These are phyloP conservation scores for Clitarchus hookeri DNA, from an alignment of 2,888 invertebrate species.

Conservation along the genomic window DNA sequence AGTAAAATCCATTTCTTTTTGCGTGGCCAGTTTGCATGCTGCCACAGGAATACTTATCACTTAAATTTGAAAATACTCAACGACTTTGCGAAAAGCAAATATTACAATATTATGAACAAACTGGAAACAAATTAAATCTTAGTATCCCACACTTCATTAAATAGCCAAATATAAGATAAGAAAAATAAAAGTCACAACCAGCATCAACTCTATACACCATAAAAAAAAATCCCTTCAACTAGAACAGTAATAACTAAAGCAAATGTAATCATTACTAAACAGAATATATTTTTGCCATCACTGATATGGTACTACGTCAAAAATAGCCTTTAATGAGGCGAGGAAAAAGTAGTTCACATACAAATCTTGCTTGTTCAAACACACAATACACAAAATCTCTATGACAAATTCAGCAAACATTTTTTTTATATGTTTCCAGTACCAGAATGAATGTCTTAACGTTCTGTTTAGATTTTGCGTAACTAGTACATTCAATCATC, in stretches of 20 bases:
- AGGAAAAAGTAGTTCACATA: too few relatives aligned
- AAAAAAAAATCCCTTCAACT: too few relatives aligned
- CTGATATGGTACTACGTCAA: too few relatives aligned
- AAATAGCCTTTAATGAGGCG: too few relatives aligned
- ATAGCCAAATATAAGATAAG: neutral
- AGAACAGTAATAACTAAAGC: too few relatives aligned
- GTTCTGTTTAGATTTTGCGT: neutral
- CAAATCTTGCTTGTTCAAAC: too few relatives aligned
- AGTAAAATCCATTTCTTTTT: conserved; percentile 10
- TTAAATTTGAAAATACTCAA: neutral
- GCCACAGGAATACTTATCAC: neutral
- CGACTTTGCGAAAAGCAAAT: too few relatives aligned
- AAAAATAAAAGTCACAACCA: too few relatives aligned
- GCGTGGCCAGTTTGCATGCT: neutral
- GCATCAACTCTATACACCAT: too few relatives aligned
- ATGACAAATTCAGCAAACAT: neutral
- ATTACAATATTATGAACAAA: neutral
- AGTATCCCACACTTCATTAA: neutral
- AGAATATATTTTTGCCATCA: too few relatives aligned
- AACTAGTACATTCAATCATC: neutral
- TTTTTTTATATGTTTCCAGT: neutral
- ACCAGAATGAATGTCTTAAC: neutral
- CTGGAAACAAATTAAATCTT: neutral
- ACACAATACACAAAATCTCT: neutral
- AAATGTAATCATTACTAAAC: too few relatives aligned